Base-by-base conservation (phyloP, 2,113 vertebrate genomes). In the Rhinolophus ferrumequinum region DNA sequence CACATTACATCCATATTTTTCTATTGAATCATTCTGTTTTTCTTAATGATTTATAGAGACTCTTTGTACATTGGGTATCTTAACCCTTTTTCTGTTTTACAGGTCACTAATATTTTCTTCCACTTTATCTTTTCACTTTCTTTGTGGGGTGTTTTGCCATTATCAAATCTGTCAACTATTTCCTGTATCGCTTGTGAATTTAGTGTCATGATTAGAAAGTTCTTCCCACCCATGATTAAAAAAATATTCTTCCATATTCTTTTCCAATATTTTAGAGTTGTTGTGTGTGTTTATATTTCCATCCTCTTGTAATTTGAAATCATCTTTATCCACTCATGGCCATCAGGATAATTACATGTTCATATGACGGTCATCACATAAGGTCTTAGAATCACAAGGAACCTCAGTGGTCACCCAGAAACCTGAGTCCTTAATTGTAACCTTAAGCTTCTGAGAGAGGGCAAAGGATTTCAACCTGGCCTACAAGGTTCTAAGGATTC, bases 101-200 rank as follows among this genome's bases (percentile, higher is more conserved):
- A 70, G 26, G 30, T 73, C 58, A 80, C 56, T 90, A 72, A 64
- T 95, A 83, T 35, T 95, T 85, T 73, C 66, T 92, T 56, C 33
- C 30, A 56, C 66, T 73, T 92, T 81, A 62, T 80, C 30, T 87
- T 95, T 87, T 82, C 58, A 58, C 33, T 92, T 90, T 80, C 44
- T 28, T 5, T 79, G 66, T 70, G 10, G 8, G 22, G 2, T 82
- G 76, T 96, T 80, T 88, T 75, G 76, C 21, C 58, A 70, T 41
- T 13, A 47, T 62, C 21, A 82, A 69, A 41, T 44, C n/a, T 92
- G 9, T 72, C 54, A 86, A 64, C 24, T 9, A 67, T 76, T 82
- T 64, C 52, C 24, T 82, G 76, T 66, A 54, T 52, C 81, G 19
- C 9, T 87, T 94, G 33, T 84, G 54, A 83, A 84, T 94, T 79